Percentiles rank a stretch among this genome's conserved stretches.
These are phyloP conservation scores for Crypturellus undulatus DNA, from an alignment of 2,113 vertebrate genomes.

Conservation along the genomic window DNA sequence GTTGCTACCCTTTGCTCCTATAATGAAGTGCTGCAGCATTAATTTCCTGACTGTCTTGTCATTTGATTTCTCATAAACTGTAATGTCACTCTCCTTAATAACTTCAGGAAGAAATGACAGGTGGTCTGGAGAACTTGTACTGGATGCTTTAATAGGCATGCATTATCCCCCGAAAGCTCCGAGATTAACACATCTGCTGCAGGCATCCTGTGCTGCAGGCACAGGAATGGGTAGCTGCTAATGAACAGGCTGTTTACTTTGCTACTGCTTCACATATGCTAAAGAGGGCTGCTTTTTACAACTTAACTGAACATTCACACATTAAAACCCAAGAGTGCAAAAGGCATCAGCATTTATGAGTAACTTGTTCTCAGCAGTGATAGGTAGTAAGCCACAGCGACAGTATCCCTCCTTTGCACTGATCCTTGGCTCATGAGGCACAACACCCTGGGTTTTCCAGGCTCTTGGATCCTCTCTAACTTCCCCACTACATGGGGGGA, in stretches of 20 bases:
- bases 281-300: background rate
- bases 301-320: background rate
- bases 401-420: accelerated
- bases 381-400: background rate
- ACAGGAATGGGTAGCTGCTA: background rate
- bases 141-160: background rate
- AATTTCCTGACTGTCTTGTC: conserved; percentile 7
- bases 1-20: background rate
- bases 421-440: background rate
- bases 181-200: conserved; percentile 18
- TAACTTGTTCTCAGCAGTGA: background rate
- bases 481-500: accelerated
- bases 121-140: background rate
- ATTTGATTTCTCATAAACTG: conserved; percentile 23
- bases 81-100: conserved; percentile 2
- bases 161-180: background rate
- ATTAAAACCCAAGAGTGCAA: background rate
- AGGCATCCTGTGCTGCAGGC: background rate
- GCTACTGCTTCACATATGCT: background rate
- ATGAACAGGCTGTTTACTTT: conserved; percentile 2
- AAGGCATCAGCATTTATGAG: background rate
- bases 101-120: background rate
- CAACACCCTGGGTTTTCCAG: accelerated
- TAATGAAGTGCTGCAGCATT: background rate
- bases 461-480: background rate